These are phyloP conservation scores for Urophycis tenuis DNA, from an alignment of 2,797 vertebrate species.

Conservation along the genomic window DNA sequence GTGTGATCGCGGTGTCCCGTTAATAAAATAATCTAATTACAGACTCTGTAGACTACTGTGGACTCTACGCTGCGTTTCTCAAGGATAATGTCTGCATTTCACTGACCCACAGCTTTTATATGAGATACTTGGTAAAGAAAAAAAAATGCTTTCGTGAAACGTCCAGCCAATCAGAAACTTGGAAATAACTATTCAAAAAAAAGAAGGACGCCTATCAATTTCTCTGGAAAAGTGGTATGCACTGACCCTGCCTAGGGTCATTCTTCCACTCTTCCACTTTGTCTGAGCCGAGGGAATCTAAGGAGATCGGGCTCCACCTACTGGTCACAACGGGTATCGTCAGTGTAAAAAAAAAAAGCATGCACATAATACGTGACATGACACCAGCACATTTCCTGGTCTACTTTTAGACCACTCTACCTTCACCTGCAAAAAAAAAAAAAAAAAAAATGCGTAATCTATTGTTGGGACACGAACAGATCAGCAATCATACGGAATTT, in stretches of 20 bases:
- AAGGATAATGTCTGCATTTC: slow-evolving; percentile 23
- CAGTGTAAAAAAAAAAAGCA: too few relatives aligned
- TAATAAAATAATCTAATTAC: too few relatives aligned
- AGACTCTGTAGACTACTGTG: too few relatives aligned
- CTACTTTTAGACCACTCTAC: too few relatives aligned
- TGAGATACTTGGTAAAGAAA: slow-evolving; percentile 17
- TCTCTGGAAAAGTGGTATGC: background rate
- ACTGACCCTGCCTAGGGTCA: background rate
- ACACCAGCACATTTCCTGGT: too few relatives aligned
- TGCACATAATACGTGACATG: background rate
- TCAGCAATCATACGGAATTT: too few relatives aligned
- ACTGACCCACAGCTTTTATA: slow-evolving; percentile 54
- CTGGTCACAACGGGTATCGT: slow-evolving; percentile 22
- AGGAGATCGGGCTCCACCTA: slow-evolving; percentile 50
- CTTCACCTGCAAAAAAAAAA: too few relatives aligned
- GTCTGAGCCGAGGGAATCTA: background rate
- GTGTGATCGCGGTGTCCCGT: too few relatives aligned
- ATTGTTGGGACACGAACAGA: too few relatives aligned
- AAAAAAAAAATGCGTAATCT: too few relatives aligned
- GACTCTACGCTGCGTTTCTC: too few relatives aligned
- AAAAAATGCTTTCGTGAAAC: slow-evolving; percentile 36
- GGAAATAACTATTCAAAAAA: background rate
- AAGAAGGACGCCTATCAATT: background rate
- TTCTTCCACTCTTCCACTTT: too few relatives aligned
- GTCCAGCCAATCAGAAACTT: slow-evolving; percentile 59